Evolutionary conservation across 2,797 vertebrate genomes (phyloP), one percentile per base, ranked within the genome.

Genomic region (Amphiprion clarkii): DNA sequence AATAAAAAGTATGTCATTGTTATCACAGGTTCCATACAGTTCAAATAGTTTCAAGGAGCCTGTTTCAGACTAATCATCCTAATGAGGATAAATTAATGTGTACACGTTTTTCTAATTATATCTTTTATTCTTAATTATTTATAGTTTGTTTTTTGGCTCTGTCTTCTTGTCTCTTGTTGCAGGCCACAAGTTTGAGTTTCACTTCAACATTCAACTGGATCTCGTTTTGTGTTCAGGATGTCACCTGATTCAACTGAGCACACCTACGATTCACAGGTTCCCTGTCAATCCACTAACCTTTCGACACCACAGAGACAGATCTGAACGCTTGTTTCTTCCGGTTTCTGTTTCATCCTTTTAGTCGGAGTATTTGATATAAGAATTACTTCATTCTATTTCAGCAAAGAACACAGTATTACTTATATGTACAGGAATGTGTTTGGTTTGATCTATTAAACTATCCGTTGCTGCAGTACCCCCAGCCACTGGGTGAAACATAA

Each of bases 101-200:
- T n/a, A 11, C 17, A 56, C n/a, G 58, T 29, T 63, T 72, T 65
- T 33, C 29, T 63, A 65, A 39, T 67, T 61, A 27, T 40, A 69
- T 63, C 21, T 75, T 55, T 63, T 57, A 64, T 57, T 80, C 23
- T 85, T 17, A 87, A 89, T 88, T 71, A 89, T 89, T 88, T 17
- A 90, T 72, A 10, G 23, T 31, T 11, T 23, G 23, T 23, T 39
- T 44, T 67, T 82, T 80, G 67, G 69, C 61, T 39, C 17, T 56
- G 51, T 54, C 60, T 31, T 71, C 51, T 49, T 11, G 70, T 73
- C 78, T 91, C 79, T 71, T 74, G 81, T 86, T 86, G 67, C 86
- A 79, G 36, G 66, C 65, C 55, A 42, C 25, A 78, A 81, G 85
- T 85, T 88, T 79, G 57, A 56, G 67, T 88, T 88, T 84, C 86